A percentile compares a stretch with the other conserved stretches of the same genome.
Conservation (phyloP, 2,888 invertebrate genomes). For the Bellardia bayeri region DNA sequence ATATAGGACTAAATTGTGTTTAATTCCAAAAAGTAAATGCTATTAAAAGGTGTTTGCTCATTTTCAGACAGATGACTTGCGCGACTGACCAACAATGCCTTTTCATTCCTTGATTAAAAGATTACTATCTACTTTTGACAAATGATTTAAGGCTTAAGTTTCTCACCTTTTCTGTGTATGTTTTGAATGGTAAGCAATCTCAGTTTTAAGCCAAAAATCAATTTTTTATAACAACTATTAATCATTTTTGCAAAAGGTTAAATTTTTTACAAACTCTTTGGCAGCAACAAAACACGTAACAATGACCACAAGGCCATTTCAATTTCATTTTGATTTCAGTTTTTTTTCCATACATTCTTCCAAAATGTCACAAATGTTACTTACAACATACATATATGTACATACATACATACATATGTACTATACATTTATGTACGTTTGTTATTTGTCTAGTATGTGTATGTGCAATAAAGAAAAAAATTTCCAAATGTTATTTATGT, state of each 20-base stretch:
- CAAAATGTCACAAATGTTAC: conserved; percentile 53
- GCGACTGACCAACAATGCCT: no score
- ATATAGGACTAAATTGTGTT: no score
- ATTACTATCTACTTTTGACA: conserved; percentile 5
- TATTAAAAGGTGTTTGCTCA: no score
- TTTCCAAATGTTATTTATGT: conserved; percentile 46
- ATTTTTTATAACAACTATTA: conserved; percentile 38
- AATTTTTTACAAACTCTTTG: conserved; percentile 37
- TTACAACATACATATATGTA: neutral
- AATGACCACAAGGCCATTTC: conserved; percentile 67
- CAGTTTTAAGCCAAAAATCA: conserved; percentile 26
- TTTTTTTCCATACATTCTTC: conserved; percentile 35
- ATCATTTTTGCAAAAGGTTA: conserved; percentile 36
- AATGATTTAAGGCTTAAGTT: conserved; percentile 31
- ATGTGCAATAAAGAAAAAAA: neutral
- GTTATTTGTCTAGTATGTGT: neutral
- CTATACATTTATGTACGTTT: neutral
- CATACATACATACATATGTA: no score
- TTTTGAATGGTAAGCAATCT: neutral
- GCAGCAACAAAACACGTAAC: conserved; percentile 31
- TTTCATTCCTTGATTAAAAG: neutral
- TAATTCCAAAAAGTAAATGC: no score
- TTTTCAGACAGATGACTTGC: no score
- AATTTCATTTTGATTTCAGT: conserved; percentile 41
- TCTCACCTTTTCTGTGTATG: conserved; percentile 7